Evolutionary conservation across 2,113 vertebrate species (phyloP).

Genomic region (Oncorhynchus clarkii): DNA sequence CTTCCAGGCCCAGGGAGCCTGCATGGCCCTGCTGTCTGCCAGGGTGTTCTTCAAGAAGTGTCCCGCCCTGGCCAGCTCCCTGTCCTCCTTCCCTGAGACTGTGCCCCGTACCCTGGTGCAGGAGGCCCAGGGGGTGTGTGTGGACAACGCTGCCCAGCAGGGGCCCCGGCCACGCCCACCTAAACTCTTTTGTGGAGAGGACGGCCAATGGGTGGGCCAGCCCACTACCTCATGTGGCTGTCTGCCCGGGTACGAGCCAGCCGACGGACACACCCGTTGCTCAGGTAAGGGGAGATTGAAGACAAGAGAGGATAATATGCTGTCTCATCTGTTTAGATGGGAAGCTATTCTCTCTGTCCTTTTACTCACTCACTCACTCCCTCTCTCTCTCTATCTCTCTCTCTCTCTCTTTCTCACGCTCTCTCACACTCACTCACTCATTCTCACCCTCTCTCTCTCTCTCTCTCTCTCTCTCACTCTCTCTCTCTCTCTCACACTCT

Average conservation of each 20-base stretch:
- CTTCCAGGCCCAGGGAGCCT: conserved; percentile 86
- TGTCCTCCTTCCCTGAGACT: conserved; percentile 81
- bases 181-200: conserved; percentile 86
- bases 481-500: too few relatives aligned
- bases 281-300: conserved; percentile 70
- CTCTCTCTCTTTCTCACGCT: too few relatives aligned
- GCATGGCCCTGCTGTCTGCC: conserved; percentile 85
- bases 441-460: too few relatives aligned
- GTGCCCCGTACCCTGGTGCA: conserved; percentile 81
- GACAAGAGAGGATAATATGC: neutral
- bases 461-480: too few relatives aligned
- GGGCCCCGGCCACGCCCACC: conserved; percentile 67
- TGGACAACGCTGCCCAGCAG: conserved; percentile 70
- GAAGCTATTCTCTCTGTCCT: too few relatives aligned
- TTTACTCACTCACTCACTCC: too few relatives aligned
- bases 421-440: too few relatives aligned
- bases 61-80: conserved; percentile 71
- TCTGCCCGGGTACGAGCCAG: conserved; percentile 69
- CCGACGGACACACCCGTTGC: conserved; percentile 74
- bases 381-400: too few relatives aligned
- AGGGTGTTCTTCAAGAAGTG: conserved; percentile 87
- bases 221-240: conserved; percentile 80
- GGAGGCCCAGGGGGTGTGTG: conserved; percentile 79
- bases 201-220: conserved; percentile 86
- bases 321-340: neutral